Conservation (phyloP, 2,113 vertebrate genomes). For the Speoplatyrhinus poulsoni region DNA sequence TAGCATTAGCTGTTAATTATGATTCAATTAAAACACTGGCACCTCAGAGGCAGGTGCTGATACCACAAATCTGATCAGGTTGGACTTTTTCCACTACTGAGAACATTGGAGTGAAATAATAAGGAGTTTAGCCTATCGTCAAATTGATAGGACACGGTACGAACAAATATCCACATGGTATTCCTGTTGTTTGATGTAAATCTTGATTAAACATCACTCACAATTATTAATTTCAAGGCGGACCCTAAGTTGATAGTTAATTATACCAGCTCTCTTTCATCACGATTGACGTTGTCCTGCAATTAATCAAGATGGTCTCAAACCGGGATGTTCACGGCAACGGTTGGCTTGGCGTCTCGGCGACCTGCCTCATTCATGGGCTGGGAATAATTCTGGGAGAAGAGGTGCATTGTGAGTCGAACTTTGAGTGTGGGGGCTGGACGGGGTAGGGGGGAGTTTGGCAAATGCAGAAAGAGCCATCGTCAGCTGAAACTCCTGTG, state of each 20-base stretch:
- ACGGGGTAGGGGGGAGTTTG: no score
- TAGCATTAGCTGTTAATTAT: constrained; percentile 69
- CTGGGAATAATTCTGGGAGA: constrained; percentile 21
- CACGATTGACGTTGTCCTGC: constrained; percentile 52
- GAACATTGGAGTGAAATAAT: constrained; percentile 46
- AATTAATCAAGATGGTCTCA: constrained; percentile 63
- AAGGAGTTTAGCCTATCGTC: constrained; percentile 25
- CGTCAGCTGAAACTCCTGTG: no score
- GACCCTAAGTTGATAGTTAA: constrained; percentile 67
- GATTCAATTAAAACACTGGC: constrained; percentile 54
- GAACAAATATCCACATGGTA: constrained; percentile 52
- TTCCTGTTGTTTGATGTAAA: constrained; percentile 67
- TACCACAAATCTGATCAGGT: constrained; percentile 52
- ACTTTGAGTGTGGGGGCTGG: constrained; percentile 6
- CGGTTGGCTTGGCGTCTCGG: constrained; percentile 13
- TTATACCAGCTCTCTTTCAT: constrained; percentile 62
- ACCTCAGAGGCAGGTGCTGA: constrained; percentile 70
- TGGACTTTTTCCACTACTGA: constrained; percentile 50
- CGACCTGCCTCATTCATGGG: constrained; percentile 38
- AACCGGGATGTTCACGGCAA: constrained; percentile 45
- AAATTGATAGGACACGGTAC: constrained; percentile 42
- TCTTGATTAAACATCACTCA: constrained; percentile 70
- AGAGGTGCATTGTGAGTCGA: constrained; percentile 21
- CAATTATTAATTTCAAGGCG: constrained; percentile 67
- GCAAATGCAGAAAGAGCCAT: no score